phyloP scores from a whole-genome alignment of 2,888 invertebrate genomes.

The Oscheius sp. region DNA sequence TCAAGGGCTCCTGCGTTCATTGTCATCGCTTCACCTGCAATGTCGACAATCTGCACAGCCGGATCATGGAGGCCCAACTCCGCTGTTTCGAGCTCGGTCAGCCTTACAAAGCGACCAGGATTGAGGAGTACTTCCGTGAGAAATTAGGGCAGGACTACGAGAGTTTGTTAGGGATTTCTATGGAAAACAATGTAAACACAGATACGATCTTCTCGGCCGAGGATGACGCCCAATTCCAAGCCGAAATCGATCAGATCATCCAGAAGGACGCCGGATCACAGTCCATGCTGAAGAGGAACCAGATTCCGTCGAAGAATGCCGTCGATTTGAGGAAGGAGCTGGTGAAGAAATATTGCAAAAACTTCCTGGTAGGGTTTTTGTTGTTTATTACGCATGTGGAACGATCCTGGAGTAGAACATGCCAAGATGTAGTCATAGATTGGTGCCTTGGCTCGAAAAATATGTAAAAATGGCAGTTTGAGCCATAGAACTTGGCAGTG shows the following conservation, averaged over 20 bases:
- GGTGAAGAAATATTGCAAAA: constrained; percentile 52
- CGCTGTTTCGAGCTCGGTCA: constrained; percentile 78
- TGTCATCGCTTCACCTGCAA: constrained; percentile 74
- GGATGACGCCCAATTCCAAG: constrained; percentile 34
- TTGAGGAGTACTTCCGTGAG: constrained; percentile 51
- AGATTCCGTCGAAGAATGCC: constrained; percentile 58
- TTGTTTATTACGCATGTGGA: background rate
- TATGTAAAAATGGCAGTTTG: too few species aligned
- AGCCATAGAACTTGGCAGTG: too few species aligned
- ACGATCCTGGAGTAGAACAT: too few species aligned
- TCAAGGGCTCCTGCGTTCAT: constrained; percentile 76
- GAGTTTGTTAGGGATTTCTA: background rate
- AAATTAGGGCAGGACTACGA: constrained; percentile 25
- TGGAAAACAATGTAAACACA: background rate
- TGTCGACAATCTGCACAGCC: constrained; percentile 48
- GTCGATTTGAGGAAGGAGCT: constrained; percentile 58
- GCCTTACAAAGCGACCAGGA: constrained; percentile 81
- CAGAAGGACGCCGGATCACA: constrained; percentile 14
- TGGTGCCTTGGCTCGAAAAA: too few species aligned
- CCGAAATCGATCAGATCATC: constrained; percentile 39
- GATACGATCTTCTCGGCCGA: constrained; percentile 6
- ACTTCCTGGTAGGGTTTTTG: constrained; percentile 49
- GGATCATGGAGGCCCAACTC: constrained; percentile 81
- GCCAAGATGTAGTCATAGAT: too few species aligned
- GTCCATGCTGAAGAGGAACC: background rate